phyloP scores from a whole-genome alignment of 2,113 vertebrate genomes.

The Laticauda laticaudata region DNA sequence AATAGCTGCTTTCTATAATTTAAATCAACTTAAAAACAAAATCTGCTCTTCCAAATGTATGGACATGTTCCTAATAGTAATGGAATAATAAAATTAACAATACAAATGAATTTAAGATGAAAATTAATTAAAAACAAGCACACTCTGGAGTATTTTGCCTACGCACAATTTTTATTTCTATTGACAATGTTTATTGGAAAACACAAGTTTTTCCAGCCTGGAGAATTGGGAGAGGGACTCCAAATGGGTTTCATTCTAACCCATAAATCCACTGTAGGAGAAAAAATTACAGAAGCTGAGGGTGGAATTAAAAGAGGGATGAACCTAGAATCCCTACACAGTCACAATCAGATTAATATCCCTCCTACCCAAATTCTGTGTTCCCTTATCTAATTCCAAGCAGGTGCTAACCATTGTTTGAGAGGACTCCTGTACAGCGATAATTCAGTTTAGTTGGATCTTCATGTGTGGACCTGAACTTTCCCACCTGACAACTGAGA shows the following conservation, averaged over 20 bases:
- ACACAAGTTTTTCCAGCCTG: not conserved
- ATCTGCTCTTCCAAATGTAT: not conserved
- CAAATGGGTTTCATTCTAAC: not conserved
- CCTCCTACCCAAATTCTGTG: not conserved
- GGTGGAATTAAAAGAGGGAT: not conserved
- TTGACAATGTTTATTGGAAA: not conserved
- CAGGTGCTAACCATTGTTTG: not conserved
- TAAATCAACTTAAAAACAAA: not conserved
- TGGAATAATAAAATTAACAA: not conserved
- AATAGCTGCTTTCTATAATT: not conserved
- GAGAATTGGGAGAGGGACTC: not conserved
- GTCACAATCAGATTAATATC: not conserved
- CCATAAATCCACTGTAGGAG: not conserved
- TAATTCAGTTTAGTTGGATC: not conserved
- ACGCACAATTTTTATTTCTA: not conserved
- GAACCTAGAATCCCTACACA: not conserved
- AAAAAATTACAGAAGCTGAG: not conserved
- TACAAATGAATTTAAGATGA: not conserved
- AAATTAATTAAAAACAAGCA: not conserved
- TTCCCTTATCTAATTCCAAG: not conserved
- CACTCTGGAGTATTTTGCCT: not conserved
- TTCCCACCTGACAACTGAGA: not conserved
- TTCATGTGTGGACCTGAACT: not conserved
- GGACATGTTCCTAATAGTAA: not conserved
- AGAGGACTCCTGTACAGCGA: not conserved